Percentiles rank a stretch among this genome's conserved stretches.
Evolutionary conservation across 2,797 vertebrate genomes (phyloP).

Genomic region (Onychomys torridus): DNA sequence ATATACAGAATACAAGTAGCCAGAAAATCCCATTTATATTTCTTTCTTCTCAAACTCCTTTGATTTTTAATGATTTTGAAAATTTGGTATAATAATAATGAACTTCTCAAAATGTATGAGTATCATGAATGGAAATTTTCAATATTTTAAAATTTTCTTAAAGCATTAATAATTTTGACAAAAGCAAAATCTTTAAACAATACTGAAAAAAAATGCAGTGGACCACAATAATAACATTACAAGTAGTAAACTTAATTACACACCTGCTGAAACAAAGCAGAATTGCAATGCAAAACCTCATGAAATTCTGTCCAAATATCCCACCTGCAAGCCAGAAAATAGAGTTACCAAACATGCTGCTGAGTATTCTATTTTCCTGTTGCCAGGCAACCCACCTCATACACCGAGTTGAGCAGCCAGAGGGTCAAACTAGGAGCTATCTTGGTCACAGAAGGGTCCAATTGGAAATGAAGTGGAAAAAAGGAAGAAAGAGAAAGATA

Average conservation of each 20-base stretch:
- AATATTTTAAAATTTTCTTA: slow-evolving; percentile 13
- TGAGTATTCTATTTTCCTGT: slow-evolving; percentile 74
- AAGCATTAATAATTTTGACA: slow-evolving; percentile 16
- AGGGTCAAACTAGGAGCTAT: slow-evolving; percentile 74
- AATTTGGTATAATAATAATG: background rate
- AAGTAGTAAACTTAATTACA: slow-evolving; percentile 44
- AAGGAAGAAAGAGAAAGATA: background rate
- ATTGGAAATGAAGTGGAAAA: background rate
- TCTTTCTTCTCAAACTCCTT: background rate
- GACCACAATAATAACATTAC: slow-evolving; percentile 3
- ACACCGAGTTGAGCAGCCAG: slow-evolving; percentile 62
- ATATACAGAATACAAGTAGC: background rate
- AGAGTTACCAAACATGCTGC: slow-evolving; percentile 50
- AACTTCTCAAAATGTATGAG: background rate
- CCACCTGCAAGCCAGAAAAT: slow-evolving; percentile 67
- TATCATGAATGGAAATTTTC: background rate
- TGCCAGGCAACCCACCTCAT: slow-evolving; percentile 85
- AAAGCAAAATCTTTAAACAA: background rate
- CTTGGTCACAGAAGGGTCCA: slow-evolving; percentile 65
- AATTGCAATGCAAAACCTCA: slow-evolving; percentile 26
- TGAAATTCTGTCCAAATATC: slow-evolving; percentile 68
- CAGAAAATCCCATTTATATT: background rate
- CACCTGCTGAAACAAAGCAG: slow-evolving; percentile 22
- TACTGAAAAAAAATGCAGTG: background rate
- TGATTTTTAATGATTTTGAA: background rate